Evolutionary conservation across 2,888 invertebrate species (phyloP).

Genomic region (Harpalus rufipes): DNA sequence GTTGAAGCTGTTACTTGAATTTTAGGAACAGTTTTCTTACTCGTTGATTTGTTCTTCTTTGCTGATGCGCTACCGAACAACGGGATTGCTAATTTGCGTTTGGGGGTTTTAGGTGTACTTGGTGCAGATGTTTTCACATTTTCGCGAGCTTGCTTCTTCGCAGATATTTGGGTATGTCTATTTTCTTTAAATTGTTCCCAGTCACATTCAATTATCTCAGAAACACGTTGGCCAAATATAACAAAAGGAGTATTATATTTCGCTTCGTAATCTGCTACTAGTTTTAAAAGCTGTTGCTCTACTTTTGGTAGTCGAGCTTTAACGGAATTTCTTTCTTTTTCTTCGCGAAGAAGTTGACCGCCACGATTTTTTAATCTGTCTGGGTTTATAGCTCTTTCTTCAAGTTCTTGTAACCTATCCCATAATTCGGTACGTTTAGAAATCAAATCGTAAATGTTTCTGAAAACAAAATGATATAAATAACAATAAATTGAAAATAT

Average conservation of each 20-base stretch:
- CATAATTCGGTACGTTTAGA: conserved; percentile 85
- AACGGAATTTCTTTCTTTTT: conserved; percentile 90
- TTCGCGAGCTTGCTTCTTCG: conserved; percentile 78
- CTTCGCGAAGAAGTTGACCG: conserved; percentile 90
- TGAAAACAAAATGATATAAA: conserved; percentile 17
- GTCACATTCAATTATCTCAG: conserved; percentile 81
- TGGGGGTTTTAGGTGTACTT: neutral
- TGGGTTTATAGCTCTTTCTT: conserved; percentile 87
- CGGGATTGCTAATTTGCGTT: conserved; percentile 45
- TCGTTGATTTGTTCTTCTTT: conserved; percentile 15
- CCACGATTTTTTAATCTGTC: conserved; percentile 92
- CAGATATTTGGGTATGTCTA: conserved; percentile 79
- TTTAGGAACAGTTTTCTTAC: conserved; percentile 26
- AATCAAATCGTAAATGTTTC: conserved; percentile 81
- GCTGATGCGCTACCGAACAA: conserved; percentile 20
- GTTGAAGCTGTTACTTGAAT: conserved; percentile 34
- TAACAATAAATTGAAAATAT: neutral
- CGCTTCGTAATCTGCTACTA: conserved; percentile 80
- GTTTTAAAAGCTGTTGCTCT: conserved; percentile 82
- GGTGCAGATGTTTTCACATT: conserved; percentile 59
- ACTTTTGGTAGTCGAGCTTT: conserved; percentile 86
- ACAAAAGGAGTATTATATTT: conserved; percentile 80
- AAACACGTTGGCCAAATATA: conserved; percentile 82
- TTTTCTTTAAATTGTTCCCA: conserved; percentile 82
- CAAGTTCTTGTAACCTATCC: conserved; percentile 87